Evolutionary conservation across 2,888 invertebrate species (phyloP).

Genomic region (Diachrysia chrysitis): DNA sequence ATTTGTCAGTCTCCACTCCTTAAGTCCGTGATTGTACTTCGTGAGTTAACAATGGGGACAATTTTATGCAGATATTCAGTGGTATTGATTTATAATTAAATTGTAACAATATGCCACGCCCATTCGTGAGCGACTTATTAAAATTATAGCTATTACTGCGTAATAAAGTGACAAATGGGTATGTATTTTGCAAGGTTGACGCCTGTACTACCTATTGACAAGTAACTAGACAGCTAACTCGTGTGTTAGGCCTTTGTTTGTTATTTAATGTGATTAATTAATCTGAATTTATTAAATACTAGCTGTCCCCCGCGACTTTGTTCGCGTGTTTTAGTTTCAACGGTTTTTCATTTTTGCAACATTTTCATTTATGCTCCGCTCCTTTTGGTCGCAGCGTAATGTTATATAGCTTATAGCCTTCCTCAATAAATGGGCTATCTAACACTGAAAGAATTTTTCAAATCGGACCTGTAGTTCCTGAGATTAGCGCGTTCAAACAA

Average conservation of each 20-base stretch:
- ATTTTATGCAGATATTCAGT: conserved; percentile 30
- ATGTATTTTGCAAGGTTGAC: conserved; percentile 30
- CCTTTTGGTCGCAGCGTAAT: too few relatives aligned
- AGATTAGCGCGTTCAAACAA: too few relatives aligned
- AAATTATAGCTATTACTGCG: conserved; percentile 16
- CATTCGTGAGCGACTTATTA: conserved; percentile 34
- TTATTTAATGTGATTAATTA: neutral
- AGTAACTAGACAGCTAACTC: conserved; percentile 2
- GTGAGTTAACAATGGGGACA: conserved; percentile 5
- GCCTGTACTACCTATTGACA: neutral
- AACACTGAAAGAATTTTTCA: too few relatives aligned
- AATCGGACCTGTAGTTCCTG: too few relatives aligned
- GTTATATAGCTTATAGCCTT: too few relatives aligned
- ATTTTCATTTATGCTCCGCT: too few relatives aligned
- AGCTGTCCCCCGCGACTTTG: too few relatives aligned
- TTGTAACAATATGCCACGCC: conserved; percentile 50
- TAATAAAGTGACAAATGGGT: conserved; percentile 49
- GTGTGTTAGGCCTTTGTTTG: neutral
- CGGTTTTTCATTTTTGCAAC: too few relatives aligned
- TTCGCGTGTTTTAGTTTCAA: too few relatives aligned
- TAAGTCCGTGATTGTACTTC: conserved; percentile 6
- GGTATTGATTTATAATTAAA: conserved; percentile 49
- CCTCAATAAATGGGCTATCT: too few relatives aligned
- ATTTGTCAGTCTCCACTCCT: neutral
- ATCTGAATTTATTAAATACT: too few relatives aligned